These are phyloP conservation scores for Hyles lineata DNA, from an alignment of 2,888 invertebrate genomes.

Conservation along the genomic window DNA sequence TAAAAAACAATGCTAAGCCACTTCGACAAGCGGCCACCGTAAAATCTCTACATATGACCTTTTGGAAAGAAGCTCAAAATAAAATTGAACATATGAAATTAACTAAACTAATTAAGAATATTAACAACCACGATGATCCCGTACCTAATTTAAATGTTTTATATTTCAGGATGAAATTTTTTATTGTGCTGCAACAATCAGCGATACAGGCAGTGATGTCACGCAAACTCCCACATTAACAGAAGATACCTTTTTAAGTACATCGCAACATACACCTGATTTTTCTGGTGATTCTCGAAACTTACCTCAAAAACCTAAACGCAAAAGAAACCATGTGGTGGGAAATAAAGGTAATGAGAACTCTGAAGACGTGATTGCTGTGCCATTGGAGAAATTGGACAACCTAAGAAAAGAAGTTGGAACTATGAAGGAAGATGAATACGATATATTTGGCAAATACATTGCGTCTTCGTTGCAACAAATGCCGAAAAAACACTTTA, in stretches of 20 bases:
- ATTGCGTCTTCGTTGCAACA: slow-evolving; percentile 34
- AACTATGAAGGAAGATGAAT: slow-evolving; percentile 34
- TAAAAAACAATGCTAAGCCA: too few relatives aligned
- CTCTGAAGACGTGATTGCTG: slow-evolving; percentile 32
- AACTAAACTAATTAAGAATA: too few relatives aligned
- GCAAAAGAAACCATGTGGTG: slow-evolving; percentile 34
- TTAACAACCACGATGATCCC: too few relatives aligned
- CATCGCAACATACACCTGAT: slow-evolving; percentile 34
- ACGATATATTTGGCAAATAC: slow-evolving; percentile 34
- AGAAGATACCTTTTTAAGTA: slow-evolving; percentile 31
- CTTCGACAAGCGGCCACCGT: too few relatives aligned
- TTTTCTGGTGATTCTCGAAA: slow-evolving; percentile 33
- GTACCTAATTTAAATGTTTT: too few relatives aligned
- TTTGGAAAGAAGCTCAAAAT: too few relatives aligned
- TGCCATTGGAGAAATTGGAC: slow-evolving; percentile 33
- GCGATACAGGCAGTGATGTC: slow-evolving; percentile 33
- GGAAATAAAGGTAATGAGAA: slow-evolving; percentile 35
- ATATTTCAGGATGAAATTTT: too few relatives aligned
- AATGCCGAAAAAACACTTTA: slow-evolving; percentile 34
- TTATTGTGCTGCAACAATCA: too few relatives aligned
- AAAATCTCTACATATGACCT: too few relatives aligned
- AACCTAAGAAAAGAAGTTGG: slow-evolving; percentile 32
- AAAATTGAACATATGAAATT: too few relatives aligned
- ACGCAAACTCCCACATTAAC: slow-evolving; percentile 32
- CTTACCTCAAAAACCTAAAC: slow-evolving; percentile 34